Evolutionary conservation across 2,888 invertebrate genomes (phyloP).

Genomic region (Digitonthophagus gazella): DNA sequence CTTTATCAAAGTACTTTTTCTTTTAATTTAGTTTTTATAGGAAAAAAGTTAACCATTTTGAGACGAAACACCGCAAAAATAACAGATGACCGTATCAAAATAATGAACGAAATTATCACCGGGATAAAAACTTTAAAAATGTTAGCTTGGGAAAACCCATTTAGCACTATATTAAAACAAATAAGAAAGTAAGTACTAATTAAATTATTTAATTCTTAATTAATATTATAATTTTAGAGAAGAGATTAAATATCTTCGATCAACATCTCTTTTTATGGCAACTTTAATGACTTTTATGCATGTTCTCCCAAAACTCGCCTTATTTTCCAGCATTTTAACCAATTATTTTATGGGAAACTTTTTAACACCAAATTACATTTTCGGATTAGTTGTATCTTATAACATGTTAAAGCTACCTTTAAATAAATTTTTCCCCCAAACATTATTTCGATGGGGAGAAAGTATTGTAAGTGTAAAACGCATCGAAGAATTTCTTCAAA

Average conservation of each 20-base stretch:
- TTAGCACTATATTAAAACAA: constrained; percentile 68
- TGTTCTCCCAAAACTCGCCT: constrained; percentile 79
- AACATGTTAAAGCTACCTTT: constrained; percentile 81
- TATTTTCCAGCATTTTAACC: constrained; percentile 76
- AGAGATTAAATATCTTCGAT: constrained; percentile 67
- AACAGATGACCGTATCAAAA: constrained; percentile 85
- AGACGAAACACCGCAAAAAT: constrained; percentile 75
- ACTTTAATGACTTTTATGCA: constrained; percentile 74
- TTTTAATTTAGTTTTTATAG: constrained; percentile 62
- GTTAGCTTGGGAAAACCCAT: constrained; percentile 88
- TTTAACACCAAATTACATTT: constrained; percentile 76
- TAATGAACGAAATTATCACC: constrained; percentile 86
- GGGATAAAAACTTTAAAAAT: constrained; percentile 89
- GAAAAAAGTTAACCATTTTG: constrained; percentile 68
- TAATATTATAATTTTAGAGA: constrained; percentile 50
- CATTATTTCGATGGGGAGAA: constrained; percentile 74
- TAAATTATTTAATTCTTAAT: neutral
- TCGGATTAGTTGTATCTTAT: constrained; percentile 83
- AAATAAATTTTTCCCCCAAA: constrained; percentile 85
- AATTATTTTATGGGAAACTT: constrained; percentile 66
- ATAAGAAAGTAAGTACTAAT: constrained; percentile 65
- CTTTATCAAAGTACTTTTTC: constrained; percentile 44
- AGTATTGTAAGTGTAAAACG: constrained; percentile 69
- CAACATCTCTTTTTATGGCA: constrained; percentile 72
- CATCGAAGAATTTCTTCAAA: constrained; percentile 57